Base-by-base conservation (phyloP, 2,888 invertebrate species). In the Megaustenia siamemsis region DNA sequence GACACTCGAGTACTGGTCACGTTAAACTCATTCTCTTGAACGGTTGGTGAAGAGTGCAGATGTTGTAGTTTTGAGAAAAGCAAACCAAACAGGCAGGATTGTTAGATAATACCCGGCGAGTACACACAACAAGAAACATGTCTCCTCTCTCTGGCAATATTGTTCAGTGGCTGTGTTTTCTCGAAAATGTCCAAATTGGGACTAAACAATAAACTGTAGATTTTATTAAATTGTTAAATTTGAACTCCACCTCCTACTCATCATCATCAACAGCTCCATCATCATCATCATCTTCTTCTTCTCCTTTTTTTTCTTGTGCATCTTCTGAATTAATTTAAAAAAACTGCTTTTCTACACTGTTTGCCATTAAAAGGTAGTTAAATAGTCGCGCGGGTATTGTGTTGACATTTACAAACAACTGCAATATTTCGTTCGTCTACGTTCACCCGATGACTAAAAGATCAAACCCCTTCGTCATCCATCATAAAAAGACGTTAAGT, bases 41-140 rank as follows among this genome's bases (percentile, higher is more conserved):
- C 8, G 71, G n/a, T 28, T 71, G n/a, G 43, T 71, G n/a, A 43
- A 43, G 43, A 43, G 43, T 71, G 43, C 71, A 71, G 40, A 43
- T 71, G 71, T 71, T 71, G 71, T 71, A 71, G 71, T 71, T 71
- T 43, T 45, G 43, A 71, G n/a, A 43, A 71, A 43, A 71, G 71
- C 71, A 71, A 71, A n/a, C 45, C 71, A 71, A 71, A 71, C 71
- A 71, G 10, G 43, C 2, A 15, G 71, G 71, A 40, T n/a, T 71
- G 71, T 71, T 71, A 18, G 71, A 71, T 71, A 71, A 71, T 71
- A 45, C 43, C 43, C 28, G 28, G 71, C 43, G 28, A 43, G 43
- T 43, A 71, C 71, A 43, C 12, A 28, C 24, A 24, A n/a, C 71
- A 40, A 71, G 71, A 43, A 71, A 71, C 45, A 43, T 40, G 40